Percentiles rank a stretch among this genome's conserved stretches.
Conservation (phyloP, 2,888 invertebrate genomes). For the Trilocha varians region DNA sequence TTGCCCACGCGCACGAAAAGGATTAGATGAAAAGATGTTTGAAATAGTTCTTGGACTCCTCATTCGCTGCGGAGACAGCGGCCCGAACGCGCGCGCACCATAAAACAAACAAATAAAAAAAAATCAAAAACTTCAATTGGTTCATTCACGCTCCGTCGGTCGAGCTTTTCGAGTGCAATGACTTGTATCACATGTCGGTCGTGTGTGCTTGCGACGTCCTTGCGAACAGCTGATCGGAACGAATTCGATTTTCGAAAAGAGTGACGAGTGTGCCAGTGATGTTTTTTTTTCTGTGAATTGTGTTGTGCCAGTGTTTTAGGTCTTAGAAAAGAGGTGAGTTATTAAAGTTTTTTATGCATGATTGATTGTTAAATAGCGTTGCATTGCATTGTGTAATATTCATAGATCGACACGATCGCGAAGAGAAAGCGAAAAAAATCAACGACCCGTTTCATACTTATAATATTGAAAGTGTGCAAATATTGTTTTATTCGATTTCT, state of each 20-base stretch:
- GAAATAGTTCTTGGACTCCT: slow-evolving; percentile 66
- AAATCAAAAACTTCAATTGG: slow-evolving; percentile 23
- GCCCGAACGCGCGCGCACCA: slow-evolving; percentile 48
- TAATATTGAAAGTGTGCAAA: no score
- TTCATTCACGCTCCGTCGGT: slow-evolving; percentile 53
- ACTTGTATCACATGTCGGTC: slow-evolving; percentile 42
- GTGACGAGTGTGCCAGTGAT: slow-evolving; percentile 24
- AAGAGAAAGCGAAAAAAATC: no score
- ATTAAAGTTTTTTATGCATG: no score
- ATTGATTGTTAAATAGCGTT: no score
- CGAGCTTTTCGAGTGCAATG: slow-evolving; percentile 45
- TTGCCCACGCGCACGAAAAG: slow-evolving; percentile 50
- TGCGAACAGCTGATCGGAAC: slow-evolving; percentile 53
- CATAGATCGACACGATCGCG: no score
- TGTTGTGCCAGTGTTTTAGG: slow-evolving; percentile 21
- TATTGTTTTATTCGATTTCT: no score
- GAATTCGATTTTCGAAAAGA: slow-evolving; percentile 8
- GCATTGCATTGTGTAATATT: no score
- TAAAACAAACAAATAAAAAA: slow-evolving; percentile 21
- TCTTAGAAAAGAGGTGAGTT: slow-evolving; percentile 21
- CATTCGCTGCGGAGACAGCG: slow-evolving; percentile 63
- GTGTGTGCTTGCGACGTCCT: slow-evolving; percentile 49
- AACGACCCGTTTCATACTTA: no score
- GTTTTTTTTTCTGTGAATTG: slow-evolving; percentile 11
- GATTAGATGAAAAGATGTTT: slow-evolving; percentile 67